A percentile compares a stretch with the other conserved stretches of the same genome.
Evolutionary conservation across 2,797 vertebrate genomes (phyloP).

Genomic region (Falco rusticolus): DNA sequence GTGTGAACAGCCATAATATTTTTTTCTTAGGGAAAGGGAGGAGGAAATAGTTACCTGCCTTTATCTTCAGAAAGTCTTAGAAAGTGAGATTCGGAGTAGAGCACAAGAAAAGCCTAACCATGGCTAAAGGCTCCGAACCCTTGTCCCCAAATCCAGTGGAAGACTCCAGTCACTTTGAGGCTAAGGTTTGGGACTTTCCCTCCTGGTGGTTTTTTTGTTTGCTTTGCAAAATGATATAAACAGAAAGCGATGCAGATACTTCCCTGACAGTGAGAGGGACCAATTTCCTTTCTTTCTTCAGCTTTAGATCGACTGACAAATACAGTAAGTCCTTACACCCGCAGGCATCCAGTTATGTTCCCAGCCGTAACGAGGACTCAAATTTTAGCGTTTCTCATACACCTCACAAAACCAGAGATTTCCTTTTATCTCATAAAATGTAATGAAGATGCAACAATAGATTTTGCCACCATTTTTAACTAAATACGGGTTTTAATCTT

Average conservation of each 20-base stretch:
- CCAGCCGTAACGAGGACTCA: not conserved
- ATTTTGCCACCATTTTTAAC: not conserved
- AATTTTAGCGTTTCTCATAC: not conserved
- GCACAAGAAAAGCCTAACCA: not conserved
- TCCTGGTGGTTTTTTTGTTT: not conserved
- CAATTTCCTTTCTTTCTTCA: not conserved
- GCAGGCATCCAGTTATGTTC: not conserved
- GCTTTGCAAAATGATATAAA: slow-evolving; percentile 5
- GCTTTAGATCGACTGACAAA: slow-evolving; percentile 14
- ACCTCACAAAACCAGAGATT: not conserved
- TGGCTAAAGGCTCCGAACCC: not conserved
- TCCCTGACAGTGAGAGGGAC: slow-evolving; percentile 6
- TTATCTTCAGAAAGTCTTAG: slow-evolving; percentile 9
- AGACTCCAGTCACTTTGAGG: not conserved
- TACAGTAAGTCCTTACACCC: not conserved
- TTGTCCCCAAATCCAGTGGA: not conserved
- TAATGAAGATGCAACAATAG: not conserved
- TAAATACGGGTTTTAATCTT: not conserved
- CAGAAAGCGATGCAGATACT: slow-evolving; percentile 6
- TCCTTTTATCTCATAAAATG: not conserved
- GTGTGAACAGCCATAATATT: not conserved
- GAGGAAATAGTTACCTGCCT: slow-evolving; percentile 26
- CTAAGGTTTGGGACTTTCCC: not conserved
- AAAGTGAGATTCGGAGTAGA: not conserved
- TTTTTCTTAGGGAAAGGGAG: not conserved